Conservation (phyloP, 2,888 invertebrate species). For the Mythimna lalbum region DNA sequence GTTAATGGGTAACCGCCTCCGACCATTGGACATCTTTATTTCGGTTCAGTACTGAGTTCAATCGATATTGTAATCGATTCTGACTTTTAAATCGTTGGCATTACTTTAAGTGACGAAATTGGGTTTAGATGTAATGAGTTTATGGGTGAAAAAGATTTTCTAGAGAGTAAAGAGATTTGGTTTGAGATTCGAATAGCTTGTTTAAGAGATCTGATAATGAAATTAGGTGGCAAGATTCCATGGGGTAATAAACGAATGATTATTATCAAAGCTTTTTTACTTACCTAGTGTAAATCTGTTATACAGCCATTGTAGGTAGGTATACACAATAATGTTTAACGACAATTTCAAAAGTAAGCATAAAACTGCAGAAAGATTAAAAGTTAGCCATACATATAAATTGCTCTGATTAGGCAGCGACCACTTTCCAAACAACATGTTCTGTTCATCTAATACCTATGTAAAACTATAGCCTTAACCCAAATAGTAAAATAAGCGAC, state of each 20-base stretch:
- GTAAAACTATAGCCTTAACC: conserved; percentile 39
- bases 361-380: too few relatives aligned
- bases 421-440: neutral
- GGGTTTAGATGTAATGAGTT: conserved; percentile 28
- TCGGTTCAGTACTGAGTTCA: conserved; percentile 47
- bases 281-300: neutral
- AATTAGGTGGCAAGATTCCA: conserved; percentile 3
- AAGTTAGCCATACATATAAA: neutral
- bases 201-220: conserved; percentile 25
- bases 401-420: neutral
- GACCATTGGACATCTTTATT: conserved; percentile 54
- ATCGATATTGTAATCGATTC: conserved; percentile 44
- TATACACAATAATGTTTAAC: neutral
- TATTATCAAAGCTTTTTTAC: conserved; percentile 10
- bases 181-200: conserved; percentile 23
- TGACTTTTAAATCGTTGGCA: conserved; percentile 50
- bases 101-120: conserved; percentile 55
- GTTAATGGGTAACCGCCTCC: conserved; percentile 42
- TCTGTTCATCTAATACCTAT: conserved; percentile 5
- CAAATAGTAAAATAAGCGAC: conserved; percentile 40
- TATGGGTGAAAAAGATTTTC: conserved; percentile 28
- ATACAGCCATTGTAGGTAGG: neutral
- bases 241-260: conserved; percentile 7
- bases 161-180: conserved; percentile 21
- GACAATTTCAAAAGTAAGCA: too few relatives aligned